phyloP scores from a whole-genome alignment of 2,888 invertebrate genomes.

The Molorchus minor region DNA sequence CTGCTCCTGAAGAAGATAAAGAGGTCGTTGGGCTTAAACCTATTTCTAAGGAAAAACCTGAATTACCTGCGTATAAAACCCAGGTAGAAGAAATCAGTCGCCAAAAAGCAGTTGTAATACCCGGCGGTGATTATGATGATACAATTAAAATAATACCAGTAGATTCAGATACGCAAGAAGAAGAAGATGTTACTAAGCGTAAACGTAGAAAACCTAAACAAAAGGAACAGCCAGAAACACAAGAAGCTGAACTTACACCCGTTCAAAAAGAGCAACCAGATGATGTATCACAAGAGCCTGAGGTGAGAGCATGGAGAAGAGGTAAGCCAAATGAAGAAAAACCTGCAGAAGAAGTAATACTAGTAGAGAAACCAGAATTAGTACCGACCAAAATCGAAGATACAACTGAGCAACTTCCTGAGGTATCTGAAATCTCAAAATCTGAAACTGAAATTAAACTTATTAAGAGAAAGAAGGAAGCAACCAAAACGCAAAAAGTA shows the following conservation, averaged over 20 bases:
- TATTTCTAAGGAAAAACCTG: constrained; percentile 50
- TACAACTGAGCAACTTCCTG: constrained; percentile 47
- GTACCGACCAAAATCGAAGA: constrained; percentile 56
- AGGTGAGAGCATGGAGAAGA: constrained; percentile 36
- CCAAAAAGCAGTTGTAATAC: constrained; percentile 48
- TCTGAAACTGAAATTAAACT: constrained; percentile 65
- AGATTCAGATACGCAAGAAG: constrained; percentile 43
- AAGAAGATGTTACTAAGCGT: constrained; percentile 48
- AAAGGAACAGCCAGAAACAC: constrained; percentile 25
- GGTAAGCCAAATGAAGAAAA: constrained; percentile 47
- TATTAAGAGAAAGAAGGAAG: constrained; percentile 55
- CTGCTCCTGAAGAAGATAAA: constrained; percentile 61
- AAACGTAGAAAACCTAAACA: constrained; percentile 20
- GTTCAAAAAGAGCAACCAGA: constrained; percentile 31
- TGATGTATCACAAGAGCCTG: constrained; percentile 39
- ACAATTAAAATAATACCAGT: constrained; percentile 52
- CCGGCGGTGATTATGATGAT: constrained; percentile 51
- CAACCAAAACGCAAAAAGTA: constrained; percentile 37
- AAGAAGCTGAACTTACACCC: constrained; percentile 16
- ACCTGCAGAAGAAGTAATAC: constrained; percentile 37
- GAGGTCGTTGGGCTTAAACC: constrained; percentile 61
- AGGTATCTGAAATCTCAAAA: constrained; percentile 50
- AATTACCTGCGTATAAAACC: constrained; percentile 56
- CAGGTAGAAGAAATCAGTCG: constrained; percentile 57
- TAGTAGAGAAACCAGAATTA: constrained; percentile 49